These are phyloP conservation scores for Ardeotis arabs DNA, from an alignment of 2,113 vertebrate species.

Conservation along the genomic window DNA sequence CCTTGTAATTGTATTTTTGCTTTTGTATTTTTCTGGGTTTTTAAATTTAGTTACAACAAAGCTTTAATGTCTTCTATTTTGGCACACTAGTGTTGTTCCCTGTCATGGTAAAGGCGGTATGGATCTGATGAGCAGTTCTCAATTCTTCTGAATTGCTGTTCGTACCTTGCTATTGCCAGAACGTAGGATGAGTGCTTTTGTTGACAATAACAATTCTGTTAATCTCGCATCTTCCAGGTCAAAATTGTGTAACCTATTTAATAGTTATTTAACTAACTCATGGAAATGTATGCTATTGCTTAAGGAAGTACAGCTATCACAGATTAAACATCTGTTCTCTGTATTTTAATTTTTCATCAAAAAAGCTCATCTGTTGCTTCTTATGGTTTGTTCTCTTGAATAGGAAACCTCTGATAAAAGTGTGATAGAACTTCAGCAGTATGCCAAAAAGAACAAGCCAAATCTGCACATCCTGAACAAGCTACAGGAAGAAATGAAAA, in stretches of 20 bases:
- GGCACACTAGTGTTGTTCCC: neutral
- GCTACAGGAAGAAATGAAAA: constrained; percentile 96
- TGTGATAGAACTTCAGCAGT: constrained; percentile 98
- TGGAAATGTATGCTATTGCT: neutral
- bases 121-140: neutral
- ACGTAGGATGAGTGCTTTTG: neutral
- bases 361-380: neutral
- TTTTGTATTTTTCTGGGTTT: neutral
- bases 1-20: neutral
- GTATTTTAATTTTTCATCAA: rapidly evolving
- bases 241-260: neutral
- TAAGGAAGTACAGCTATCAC: neutral
- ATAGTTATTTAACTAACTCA: neutral
- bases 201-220: neutral
- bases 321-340: neutral
- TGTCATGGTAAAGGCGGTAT: neutral
- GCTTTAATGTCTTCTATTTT: neutral
- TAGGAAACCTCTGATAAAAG: constrained; percentile 97
- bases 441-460: constrained; percentile 99
- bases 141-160: neutral
- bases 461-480: constrained; percentile 98
- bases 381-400: neutral
- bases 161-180: neutral
- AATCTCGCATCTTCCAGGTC: neutral
- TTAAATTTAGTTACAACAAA: neutral